These are phyloP conservation scores for Nemurella pictetii DNA, from an alignment of 2,888 invertebrate species.

Conservation along the genomic window DNA sequence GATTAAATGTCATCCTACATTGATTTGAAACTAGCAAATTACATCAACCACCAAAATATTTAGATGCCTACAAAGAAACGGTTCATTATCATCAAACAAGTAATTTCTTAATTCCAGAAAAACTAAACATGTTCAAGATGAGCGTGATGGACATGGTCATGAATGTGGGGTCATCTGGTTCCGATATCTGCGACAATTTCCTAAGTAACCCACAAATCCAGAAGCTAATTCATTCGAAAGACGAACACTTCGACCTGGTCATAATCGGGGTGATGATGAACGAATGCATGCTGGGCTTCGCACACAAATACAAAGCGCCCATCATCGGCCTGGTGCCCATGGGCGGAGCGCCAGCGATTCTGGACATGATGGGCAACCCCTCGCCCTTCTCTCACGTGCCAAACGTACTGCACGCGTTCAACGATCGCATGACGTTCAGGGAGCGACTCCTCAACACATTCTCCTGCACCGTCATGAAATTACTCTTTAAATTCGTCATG, in stretches of 20 bases:
- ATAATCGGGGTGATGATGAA: conserved; percentile 44
- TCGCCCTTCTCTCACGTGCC: conserved; percentile 44
- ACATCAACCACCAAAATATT: too few relatives aligned
- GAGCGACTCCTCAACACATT: conserved; percentile 48
- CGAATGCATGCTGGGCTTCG: conserved; percentile 45
- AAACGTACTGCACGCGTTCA: conserved; percentile 42
- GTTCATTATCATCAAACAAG: too few relatives aligned
- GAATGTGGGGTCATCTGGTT: not conserved
- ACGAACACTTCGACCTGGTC: conserved; percentile 45
- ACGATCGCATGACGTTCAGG: conserved; percentile 40
- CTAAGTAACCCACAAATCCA: conserved; percentile 38
- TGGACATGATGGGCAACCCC: conserved; percentile 39
- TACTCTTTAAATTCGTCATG: conserved; percentile 14
- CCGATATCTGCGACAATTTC: conserved; percentile 25
- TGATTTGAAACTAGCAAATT: too few relatives aligned
- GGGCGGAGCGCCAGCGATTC: not conserved
- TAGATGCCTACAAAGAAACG: too few relatives aligned
- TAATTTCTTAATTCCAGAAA: not conserved
- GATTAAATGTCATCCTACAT: too few relatives aligned
- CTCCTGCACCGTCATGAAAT: not conserved
- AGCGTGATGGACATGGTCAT: not conserved
- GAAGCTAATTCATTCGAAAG: conserved; percentile 38
- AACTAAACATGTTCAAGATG: not conserved
- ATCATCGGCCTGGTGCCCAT: conserved; percentile 38
- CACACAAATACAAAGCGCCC: conserved; percentile 45